A percentile compares a stretch with the other conserved stretches of the same genome.
Conservation (phyloP, 2,113 vertebrate species). For the Lethenteron reissneri region DNA sequence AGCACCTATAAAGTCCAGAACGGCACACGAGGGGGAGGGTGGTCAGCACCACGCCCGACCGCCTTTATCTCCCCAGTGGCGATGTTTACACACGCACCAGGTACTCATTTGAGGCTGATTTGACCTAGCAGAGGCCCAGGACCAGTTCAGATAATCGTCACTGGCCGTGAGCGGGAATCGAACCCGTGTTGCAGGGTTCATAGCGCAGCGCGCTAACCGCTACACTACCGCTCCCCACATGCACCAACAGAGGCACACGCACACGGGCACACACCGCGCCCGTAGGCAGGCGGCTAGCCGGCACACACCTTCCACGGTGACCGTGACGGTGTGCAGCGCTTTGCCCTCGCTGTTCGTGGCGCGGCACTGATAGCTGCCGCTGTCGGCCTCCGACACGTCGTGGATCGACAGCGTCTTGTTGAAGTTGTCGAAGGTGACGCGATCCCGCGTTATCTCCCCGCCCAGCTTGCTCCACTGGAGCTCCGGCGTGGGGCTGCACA, state of each 20-base stretch:
- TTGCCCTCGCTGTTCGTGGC: slow-evolving; percentile 41
- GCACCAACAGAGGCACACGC: slow-evolving; percentile 2
- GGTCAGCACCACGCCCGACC: too few relatives aligned
- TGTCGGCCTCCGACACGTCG: slow-evolving; percentile 37
- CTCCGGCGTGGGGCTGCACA: slow-evolving; percentile 41
- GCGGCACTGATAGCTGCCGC: slow-evolving; percentile 51
- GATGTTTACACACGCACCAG: too few relatives aligned
- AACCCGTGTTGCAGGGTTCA: too few relatives aligned
- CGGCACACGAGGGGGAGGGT: too few relatives aligned
- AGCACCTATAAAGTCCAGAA: too few relatives aligned
- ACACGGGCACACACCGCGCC: not conserved
- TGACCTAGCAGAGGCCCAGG: too few relatives aligned
- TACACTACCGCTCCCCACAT: not conserved
- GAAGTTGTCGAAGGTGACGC: slow-evolving; percentile 27
- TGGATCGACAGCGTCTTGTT: slow-evolving; percentile 39
- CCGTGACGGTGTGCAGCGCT: slow-evolving; percentile 27
- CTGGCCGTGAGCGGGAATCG: too few relatives aligned
- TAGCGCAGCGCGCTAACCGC: too few relatives aligned
- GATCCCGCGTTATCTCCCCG: slow-evolving; percentile 25
- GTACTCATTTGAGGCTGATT: too few relatives aligned
- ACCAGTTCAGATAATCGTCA: too few relatives aligned
- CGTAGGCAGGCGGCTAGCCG: not conserved
- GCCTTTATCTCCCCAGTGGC: too few relatives aligned
- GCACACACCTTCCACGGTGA: slow-evolving; percentile 50
- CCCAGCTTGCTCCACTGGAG: slow-evolving; percentile 42